Evolutionary conservation across 2,113 vertebrate genomes (phyloP).

Genomic region (Seriola quinqueradiata): DNA sequence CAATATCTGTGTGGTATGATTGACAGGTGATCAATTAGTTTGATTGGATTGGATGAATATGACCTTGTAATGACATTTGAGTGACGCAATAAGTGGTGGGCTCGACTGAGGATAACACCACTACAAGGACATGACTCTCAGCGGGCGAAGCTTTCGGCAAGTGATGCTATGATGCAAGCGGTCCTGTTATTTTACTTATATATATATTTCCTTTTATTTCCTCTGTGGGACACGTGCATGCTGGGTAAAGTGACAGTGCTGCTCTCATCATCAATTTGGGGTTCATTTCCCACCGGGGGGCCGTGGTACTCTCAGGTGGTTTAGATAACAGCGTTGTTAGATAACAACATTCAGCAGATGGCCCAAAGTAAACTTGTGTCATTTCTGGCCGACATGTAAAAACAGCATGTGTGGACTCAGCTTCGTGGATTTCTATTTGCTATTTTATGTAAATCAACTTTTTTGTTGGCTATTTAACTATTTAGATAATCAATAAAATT

Average conservation of each 20-base stretch:
- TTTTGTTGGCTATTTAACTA: no score
- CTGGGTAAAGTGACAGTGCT: constrained; percentile 17
- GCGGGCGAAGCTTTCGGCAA: neutral
- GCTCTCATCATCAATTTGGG: neutral
- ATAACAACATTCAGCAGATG: neutral
- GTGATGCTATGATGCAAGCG: neutral
- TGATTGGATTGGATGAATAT: constrained; percentile 28
- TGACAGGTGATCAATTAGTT: constrained; percentile 54
- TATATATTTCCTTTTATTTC: neutral
- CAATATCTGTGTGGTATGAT: constrained; percentile 28
- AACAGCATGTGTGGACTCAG: no score
- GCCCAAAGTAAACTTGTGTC: neutral
- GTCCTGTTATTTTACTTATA: no score
- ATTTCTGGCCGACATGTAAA: no score
- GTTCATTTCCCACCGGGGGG: neutral
- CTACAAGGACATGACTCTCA: neutral
- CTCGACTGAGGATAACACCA: neutral
- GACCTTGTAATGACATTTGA: constrained; percentile 47
- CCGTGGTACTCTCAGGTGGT: neutral
- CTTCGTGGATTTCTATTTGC: neutral
- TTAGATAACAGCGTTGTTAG: neutral
- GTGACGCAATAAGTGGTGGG: constrained; percentile 25
- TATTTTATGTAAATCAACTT: no score
- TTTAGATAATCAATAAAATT: no score
- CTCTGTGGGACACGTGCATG: constrained; percentile 24